phyloP scores from a whole-genome alignment of 2,797 vertebrate species.

The Danio kyathit region DNA sequence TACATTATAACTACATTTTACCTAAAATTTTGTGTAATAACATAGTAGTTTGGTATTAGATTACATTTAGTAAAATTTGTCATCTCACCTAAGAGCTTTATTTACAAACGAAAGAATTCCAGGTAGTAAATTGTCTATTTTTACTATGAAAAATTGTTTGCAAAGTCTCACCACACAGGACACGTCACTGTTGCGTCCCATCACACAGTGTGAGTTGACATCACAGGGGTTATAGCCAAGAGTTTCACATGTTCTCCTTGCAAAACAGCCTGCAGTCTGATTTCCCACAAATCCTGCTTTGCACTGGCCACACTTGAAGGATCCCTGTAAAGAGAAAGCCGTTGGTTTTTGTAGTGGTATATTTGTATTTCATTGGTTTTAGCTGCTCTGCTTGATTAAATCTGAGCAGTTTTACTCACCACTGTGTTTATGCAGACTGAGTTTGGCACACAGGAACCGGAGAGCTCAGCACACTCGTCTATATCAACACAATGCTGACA shows the following conservation, averaged over 20 bases:
- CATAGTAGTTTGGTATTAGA: too few relatives aligned
- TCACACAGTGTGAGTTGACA: conserved; percentile 81
- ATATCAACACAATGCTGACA: conserved; percentile 86
- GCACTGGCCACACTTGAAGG: conserved; percentile 85
- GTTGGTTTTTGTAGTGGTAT: not conserved
- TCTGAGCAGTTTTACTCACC: conserved; percentile 72
- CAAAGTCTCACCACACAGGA: conserved; percentile 77
- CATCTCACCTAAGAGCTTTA: not conserved
- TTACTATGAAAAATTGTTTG: not conserved
- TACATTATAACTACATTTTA: too few relatives aligned
- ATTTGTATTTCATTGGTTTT: not conserved
- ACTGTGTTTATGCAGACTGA: conserved; percentile 85
- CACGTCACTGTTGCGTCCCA: conserved; percentile 81
- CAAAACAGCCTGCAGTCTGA: conserved; percentile 78
- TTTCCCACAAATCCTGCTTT: conserved; percentile 84
- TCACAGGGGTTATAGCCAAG: conserved; percentile 83
- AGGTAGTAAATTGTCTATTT: not conserved
- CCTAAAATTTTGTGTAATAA: not conserved
- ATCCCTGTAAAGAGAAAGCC: conserved; percentile 70
- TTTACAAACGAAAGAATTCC: not conserved
- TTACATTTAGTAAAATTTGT: not conserved
- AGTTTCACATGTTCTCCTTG: conserved; percentile 76
- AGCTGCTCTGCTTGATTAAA: not conserved
- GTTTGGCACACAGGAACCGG: conserved; percentile 86
- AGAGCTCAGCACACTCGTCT: conserved; percentile 87